Base-by-base conservation (phyloP, 2,113 vertebrate genomes). In the Corythornis madagascariensis region DNA sequence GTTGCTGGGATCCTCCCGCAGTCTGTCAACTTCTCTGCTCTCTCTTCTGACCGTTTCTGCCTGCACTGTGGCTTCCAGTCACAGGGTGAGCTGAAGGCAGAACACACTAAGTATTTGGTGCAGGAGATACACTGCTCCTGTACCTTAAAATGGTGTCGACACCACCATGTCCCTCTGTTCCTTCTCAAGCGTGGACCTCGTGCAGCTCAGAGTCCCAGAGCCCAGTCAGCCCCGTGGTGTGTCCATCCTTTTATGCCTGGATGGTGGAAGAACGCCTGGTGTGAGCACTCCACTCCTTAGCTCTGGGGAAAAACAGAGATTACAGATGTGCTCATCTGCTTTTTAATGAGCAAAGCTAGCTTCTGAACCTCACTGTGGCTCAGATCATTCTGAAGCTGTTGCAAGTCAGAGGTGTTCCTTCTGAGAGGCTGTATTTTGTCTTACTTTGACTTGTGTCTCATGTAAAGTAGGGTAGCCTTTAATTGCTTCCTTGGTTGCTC, bases 301-400 rank as follows among this genome's bases (percentile, higher is more conserved):
- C 25, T 90, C 70, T 90, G 40, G 65, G 73, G 57, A 53, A 90
- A 72, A 91, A 59, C 20, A 81, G 59, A 87, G 59, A 92, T 88
- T 74, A 86, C 94, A 86, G 77, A 53, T 78, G 38, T 83, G 33
- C 69, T 93, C 43, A 66, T 73, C 35, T 88, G 60, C 43, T 78
- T 83, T 93, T 92, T 78, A 90, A 88, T 83, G 57, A 93, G 78
- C 63, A 66, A 85, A 83, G 53, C 48, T 81, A 71, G 47, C 64
- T 88, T 93, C 40, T 63, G 72, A 91, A 81, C 65, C 93, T 86
- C 53, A 12, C 26, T 18, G 17, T 45, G 65, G 5, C 83, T 91
- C 60, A 90, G 88, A 89, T 94, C 65, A 57, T 72, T 86, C 86
- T 88, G 53, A 93, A 86, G 60, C 31, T 88, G 57, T 78, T 95